Evolutionary conservation across 2,113 vertebrate species (phyloP).

Genomic region (Theropithecus gelada): DNA sequence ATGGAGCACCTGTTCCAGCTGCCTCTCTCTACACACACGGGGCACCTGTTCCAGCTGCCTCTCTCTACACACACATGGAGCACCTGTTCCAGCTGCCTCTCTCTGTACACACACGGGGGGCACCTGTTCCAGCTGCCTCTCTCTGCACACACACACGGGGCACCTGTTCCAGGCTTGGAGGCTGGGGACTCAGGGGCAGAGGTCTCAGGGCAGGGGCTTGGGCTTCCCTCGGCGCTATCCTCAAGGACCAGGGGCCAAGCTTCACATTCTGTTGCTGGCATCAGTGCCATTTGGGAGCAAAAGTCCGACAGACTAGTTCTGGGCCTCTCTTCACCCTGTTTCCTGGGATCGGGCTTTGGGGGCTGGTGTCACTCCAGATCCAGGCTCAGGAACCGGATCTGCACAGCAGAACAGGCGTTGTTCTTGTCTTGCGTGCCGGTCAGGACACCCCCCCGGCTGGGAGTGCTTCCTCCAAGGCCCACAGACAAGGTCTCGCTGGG

Average conservation of each 20-base stretch:
- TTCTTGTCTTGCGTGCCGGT: rapidly evolving
- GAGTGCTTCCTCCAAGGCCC: neutral
- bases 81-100: no score
- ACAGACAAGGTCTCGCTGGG: neutral
- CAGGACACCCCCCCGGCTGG: neutral
- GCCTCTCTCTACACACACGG: no score
- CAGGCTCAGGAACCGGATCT: neutral
- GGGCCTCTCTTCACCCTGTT: neutral
- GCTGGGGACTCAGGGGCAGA: no score
- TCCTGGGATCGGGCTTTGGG: neutral
- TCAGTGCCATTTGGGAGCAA: neutral
- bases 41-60: no score
- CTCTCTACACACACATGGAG: rapidly evolving
- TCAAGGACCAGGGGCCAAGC: neutral
- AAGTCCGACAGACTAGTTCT: neutral
- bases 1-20: no score
- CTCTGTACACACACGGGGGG: no score
- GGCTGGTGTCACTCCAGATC: neutral
- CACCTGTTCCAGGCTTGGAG: neutral
- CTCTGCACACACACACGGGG: rapidly evolving
- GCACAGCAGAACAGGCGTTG: neutral
- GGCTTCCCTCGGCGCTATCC: neutral
- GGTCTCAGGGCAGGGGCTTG: no score
- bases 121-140: no score
- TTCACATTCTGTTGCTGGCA: neutral